phyloP scores from a whole-genome alignment of 2,888 invertebrate species.

The Meteorus colon region DNA sequence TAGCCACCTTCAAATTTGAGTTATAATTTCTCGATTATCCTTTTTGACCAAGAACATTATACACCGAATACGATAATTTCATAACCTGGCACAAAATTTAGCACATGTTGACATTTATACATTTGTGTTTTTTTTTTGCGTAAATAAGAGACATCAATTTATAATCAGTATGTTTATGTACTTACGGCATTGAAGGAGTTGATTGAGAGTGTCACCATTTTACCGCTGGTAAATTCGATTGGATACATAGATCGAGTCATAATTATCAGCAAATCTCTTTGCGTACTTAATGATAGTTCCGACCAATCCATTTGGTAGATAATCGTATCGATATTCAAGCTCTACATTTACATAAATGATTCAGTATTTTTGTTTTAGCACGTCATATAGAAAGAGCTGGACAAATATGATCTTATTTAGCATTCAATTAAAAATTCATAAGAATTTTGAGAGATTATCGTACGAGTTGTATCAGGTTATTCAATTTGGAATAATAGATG shows the following conservation, averaged over 20 bases:
- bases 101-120: background rate
- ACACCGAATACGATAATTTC: slow-evolving; percentile 2
- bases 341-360: slow-evolving; percentile 44
- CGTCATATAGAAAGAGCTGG: slow-evolving; percentile 32
- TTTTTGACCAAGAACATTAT: slow-evolving; percentile 10
- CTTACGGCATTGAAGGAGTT: slow-evolving; percentile 58
- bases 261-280: slow-evolving; percentile 52
- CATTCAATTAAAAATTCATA: no score
- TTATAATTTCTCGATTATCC: background rate
- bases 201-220: slow-evolving; percentile 57
- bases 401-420: background rate
- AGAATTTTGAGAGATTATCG: no score
- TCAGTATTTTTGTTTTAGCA: background rate
- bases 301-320: slow-evolving; percentile 59
- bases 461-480: no score
- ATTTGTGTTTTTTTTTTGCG: background rate
- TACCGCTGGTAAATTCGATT: slow-evolving; percentile 57
- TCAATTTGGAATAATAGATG: no score
- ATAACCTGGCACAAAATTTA: background rate
- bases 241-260: slow-evolving; percentile 54
- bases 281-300: slow-evolving; percentile 44
- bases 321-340: slow-evolving; percentile 52
- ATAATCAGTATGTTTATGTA: background rate
- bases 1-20: background rate
- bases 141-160: background rate